Base-by-base conservation (phyloP, 1,140 invertebrate species). In the Calosoma granatense region DNA sequence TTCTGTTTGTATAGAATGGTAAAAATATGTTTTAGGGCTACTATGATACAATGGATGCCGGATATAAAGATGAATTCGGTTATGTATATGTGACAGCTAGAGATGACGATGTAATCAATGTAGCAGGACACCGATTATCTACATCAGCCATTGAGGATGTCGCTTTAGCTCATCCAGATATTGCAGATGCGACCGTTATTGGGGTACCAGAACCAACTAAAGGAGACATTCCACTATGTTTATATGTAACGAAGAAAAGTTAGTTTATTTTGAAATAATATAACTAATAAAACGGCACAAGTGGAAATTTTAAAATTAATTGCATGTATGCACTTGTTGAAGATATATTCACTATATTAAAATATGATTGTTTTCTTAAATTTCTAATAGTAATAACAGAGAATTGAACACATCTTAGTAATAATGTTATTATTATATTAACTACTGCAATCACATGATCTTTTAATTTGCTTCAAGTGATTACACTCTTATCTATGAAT, bases 61-160 rank as follows among this genome's bases (percentile, higher is more conserved):
- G 93, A 0, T 91, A 86, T 65, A 78, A 82, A 26, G 91, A 94
- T 65, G 80, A 87, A 54, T 82, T 86, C 59, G 92, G 91, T 2
- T 90, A 92, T 56, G 78, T 97, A 1, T 90, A 87, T 66, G 89
- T 97, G 0, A 90, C 91, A 22, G 87, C 92, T 0, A 76, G 94
- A 20, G 90, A 90, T 56, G 94, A 97, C 74, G 94, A 97, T 71
- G 85, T 97, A n/a, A 96, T 97, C 56, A 97, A 97, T 67, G 92
- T 97, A 0, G 88, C 94, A 1, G 93, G 94, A 0, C 92, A 96
- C 67, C 76, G 93, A 43, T 73, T 97, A 11, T 93, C 90, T 0
- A 93, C 92, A 0, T 82, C 87, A 1, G 88, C 88, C 0, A 68
- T 97, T 6, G 94, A 97, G 70, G 91, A 96, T 71, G 89, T 93